A percentile compares a stretch with the other conserved stretches of the same genome.
These are phyloP conservation scores for Sarcophaga rosellei DNA, from an alignment of 2,888 invertebrate genomes.

Conservation along the genomic window DNA sequence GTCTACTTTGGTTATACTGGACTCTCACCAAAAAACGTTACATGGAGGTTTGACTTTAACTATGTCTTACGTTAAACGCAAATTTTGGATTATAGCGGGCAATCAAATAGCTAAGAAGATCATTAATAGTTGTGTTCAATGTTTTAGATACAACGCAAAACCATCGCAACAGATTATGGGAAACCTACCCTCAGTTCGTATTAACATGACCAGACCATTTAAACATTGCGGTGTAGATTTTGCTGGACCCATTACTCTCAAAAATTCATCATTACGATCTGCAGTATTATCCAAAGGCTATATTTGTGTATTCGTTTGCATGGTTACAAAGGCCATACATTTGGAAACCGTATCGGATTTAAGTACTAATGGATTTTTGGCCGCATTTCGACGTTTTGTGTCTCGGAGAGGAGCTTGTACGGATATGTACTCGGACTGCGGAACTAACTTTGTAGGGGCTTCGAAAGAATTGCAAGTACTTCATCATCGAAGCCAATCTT, in stretches of 20 bases:
- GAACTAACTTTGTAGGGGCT: constrained; percentile 67
- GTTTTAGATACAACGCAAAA: constrained; percentile 42
- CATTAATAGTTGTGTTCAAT: constrained; percentile 44
- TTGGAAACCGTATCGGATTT: constrained; percentile 65
- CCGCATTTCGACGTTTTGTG: constrained; percentile 60
- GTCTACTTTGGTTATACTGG: too few species aligned
- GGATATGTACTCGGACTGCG: constrained; percentile 60
- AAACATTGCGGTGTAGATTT: too few species aligned
- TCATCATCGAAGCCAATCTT: constrained; percentile 26
- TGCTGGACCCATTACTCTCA: too few species aligned
- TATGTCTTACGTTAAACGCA: too few species aligned
- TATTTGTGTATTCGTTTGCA: constrained; percentile 66
- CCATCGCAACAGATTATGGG: constrained; percentile 36
- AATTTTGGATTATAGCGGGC: too few species aligned
- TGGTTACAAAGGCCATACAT: constrained; percentile 65
- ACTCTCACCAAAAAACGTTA: too few species aligned
- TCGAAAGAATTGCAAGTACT: constrained; percentile 43
- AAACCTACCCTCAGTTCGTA: constrained; percentile 4
- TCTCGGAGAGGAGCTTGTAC: too few species aligned
- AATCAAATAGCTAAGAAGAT: too few species aligned
- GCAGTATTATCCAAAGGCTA: too few species aligned
- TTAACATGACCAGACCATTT: not conserved
- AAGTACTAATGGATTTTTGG: constrained; percentile 62
- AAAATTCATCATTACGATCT: too few species aligned
- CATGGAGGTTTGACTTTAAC: too few species aligned